Base-by-base conservation (phyloP, 2,888 invertebrate species). In the Eubasilissa splendida region DNA sequence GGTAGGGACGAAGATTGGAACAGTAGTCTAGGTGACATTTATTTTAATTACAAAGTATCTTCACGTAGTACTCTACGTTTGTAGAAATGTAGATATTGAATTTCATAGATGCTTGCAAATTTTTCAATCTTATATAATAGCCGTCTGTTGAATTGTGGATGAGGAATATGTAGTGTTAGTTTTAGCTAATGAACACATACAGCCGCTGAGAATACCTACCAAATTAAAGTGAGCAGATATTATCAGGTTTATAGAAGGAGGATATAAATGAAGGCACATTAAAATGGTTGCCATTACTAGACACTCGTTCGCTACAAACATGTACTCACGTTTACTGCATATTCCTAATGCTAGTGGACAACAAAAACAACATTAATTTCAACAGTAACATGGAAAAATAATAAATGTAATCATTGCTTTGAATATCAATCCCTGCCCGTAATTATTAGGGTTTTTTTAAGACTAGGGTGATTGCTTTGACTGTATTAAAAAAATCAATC, bases 251-350 rank as follows among this genome's bases (percentile, higher is more conserved):
- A 60, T 50, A 53, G 54, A 66, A 66, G 59, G 42, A 42, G 42
- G 14, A 80, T 12, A 74, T 59, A 78, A 65, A 77, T 42, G 74
- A 77, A 80, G 80, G 78, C 81, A 78, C 81, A 81, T 81, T 42
- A 73, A 12, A 73, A 65, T 42, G 52, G 63, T 58, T 53, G 76
- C 65, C 76, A 59, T 77, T 56, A 60, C 75, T 81, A 81, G 33
- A 81, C 79, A 82, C 74, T 66, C 73, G 70, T 58, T 80, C 80
- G 68, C 82, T 77, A 82, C 66, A 76, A 31, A 79, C 76, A 79
- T 84, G 85, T 91, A 91, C 91, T 91, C 89, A 91, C 91, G 90
- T 91, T 91, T 91, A 86, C 89, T 89, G 88, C 88, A 88, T 87
- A 89, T 89, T 89, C 91, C 91, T 90, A 90, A 85, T 85, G 85